phyloP scores from a whole-genome alignment of 1,140 invertebrate species.

The Odontomachus brunneus region DNA sequence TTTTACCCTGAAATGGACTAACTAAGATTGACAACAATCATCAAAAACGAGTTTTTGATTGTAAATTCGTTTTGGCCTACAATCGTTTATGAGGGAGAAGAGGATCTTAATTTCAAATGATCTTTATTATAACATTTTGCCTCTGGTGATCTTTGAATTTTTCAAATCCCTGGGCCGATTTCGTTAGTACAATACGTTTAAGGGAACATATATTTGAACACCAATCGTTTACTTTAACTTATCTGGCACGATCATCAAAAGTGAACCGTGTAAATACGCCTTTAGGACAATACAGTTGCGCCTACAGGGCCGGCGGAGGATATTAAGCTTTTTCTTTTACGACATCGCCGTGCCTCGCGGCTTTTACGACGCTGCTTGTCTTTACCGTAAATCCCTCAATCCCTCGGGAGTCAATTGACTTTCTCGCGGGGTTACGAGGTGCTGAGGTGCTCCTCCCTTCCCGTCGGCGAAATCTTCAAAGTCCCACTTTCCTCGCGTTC shows the following conservation, averaged over 20 bases:
- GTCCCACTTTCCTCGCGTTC: constrained; percentile 8
- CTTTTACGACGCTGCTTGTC: constrained; percentile 70
- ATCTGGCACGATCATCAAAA: constrained; percentile 3
- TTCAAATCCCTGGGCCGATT: background rate
- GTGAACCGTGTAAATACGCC: constrained; percentile 12
- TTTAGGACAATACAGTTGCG: constrained; percentile 51
- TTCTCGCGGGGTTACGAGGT: constrained; percentile 70
- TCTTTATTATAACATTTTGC: no score
- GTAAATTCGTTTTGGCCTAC: no score
- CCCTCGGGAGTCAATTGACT: constrained; percentile 74
- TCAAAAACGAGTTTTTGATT: no score
- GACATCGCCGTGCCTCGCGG: constrained; percentile 50
- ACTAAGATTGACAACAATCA: no score
- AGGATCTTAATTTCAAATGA: no score
- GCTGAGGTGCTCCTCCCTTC: constrained; percentile 33
- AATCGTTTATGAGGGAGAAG: no score
- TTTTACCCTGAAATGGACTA: no score
- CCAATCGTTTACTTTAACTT: no score
- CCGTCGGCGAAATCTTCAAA: constrained; percentile 52
- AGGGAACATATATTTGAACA: no score
- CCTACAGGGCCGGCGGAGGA: constrained; percentile 61
- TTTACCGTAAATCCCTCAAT: constrained; percentile 76
- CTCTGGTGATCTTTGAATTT: background rate
- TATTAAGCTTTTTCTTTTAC: constrained; percentile 74
- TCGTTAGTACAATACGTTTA: no score